Conservation (phyloP, 2,113 vertebrate species). For the Vombatus ursinus region DNA sequence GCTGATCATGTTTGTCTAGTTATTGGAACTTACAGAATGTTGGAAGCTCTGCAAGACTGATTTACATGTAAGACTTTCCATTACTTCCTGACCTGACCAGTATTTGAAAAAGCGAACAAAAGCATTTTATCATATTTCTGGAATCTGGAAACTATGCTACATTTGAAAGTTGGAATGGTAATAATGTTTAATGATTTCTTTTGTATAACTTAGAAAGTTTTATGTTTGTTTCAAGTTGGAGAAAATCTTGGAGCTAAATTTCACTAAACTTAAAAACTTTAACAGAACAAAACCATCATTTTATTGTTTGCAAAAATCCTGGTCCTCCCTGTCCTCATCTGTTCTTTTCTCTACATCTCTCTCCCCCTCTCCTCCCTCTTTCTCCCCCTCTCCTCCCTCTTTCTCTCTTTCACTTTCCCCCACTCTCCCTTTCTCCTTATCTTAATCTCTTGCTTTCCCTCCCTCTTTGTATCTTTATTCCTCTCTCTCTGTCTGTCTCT, state of each 20-base stretch:
- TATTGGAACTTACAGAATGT: neutral
- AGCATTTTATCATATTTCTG: conserved; percentile 31
- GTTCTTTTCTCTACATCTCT: no score
- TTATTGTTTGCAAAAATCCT: neutral
- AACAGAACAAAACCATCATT: neutral
- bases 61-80: conserved; percentile 21
- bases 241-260: neutral
- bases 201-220: conserved; percentile 21
- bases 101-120: conserved; percentile 40
- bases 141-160: conserved; percentile 10
- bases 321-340: no score
- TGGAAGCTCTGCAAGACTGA: conserved; percentile 15
- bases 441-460: no score
- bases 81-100: neutral
- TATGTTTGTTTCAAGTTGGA: conserved; percentile 30
- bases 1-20: conserved; percentile 17
- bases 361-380: no score
- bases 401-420: no score
- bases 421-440: no score
- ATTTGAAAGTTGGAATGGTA: conserved; percentile 39
- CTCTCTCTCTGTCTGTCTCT: no score
- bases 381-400: no score
- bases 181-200: conserved; percentile 26
- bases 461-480: no score
- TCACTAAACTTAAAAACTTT: neutral